These are phyloP conservation scores for Hydraecia micacea DNA, from an alignment of 2,888 invertebrate genomes.

Conservation along the genomic window DNA sequence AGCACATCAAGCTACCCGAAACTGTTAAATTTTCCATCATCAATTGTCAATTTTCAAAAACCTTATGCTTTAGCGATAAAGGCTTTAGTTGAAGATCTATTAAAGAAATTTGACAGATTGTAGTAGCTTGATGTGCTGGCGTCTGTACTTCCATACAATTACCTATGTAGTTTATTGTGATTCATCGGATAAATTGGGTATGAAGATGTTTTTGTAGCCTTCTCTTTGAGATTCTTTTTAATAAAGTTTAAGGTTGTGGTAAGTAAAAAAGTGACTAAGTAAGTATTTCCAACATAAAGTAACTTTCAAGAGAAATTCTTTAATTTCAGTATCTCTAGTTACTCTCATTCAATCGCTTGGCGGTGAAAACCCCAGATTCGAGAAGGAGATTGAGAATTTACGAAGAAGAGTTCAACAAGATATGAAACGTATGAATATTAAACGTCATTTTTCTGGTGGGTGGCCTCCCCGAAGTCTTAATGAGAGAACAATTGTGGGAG, in stretches of 20 bases:
- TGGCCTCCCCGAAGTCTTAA: neutral
- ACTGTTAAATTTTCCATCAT: too few relatives aligned
- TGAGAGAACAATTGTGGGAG: conserved; percentile 4
- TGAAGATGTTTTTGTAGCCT: neutral
- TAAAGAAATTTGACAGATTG: too few relatives aligned
- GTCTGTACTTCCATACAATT: neutral
- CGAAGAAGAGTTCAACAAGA: neutral
- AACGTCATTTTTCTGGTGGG: neutral
- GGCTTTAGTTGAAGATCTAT: too few relatives aligned
- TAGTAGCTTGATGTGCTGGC: too few relatives aligned
- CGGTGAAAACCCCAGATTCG: neutral
- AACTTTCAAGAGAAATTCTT: neutral
- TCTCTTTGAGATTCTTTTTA: neutral
- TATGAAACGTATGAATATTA: conserved; percentile 27
- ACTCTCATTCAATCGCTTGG: conserved; percentile 6
- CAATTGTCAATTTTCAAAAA: too few relatives aligned
- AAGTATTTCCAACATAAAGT: neutral
- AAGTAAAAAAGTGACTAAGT: neutral
- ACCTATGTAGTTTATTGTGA: neutral
- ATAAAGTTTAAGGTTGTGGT: neutral
- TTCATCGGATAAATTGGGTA: neutral
- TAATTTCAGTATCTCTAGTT: conserved; percentile 34
- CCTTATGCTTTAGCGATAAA: too few relatives aligned
- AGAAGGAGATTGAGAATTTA: neutral
- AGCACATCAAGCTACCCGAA: too few relatives aligned